Evolutionary conservation across 2,113 vertebrate genomes (phyloP).

Genomic region (Thymallus thymallus): DNA sequence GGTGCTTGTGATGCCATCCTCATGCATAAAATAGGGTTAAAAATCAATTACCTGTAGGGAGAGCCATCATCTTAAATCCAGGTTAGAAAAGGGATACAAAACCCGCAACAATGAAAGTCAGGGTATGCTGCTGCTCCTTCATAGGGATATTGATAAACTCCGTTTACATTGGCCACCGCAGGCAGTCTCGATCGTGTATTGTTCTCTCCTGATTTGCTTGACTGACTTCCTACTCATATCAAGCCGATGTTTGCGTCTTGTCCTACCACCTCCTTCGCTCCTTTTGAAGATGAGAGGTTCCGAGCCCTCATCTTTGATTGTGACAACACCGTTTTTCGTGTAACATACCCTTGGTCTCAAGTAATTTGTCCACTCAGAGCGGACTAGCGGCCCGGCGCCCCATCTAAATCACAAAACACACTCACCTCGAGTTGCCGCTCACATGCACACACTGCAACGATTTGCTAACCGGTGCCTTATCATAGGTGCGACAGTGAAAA

Average conservation of each 20-base stretch:
- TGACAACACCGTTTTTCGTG: not conserved
- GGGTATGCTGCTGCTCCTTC: slow-evolving; percentile 1
- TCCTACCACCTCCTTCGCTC: not conserved
- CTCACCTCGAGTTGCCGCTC: slow-evolving; percentile 10
- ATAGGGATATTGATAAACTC: not conserved
- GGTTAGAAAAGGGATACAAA: slow-evolving; percentile 7
- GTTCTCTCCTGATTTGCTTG: not conserved
- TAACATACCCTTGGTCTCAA: not conserved
- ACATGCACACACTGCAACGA: not conserved
- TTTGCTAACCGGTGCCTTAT: not conserved
- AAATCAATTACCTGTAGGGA: slow-evolving; percentile 6
- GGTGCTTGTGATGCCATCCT: not conserved
- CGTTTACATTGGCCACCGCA: slow-evolving; percentile 1
- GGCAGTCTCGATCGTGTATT: not conserved
- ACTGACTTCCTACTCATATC: not conserved
- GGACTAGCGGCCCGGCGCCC: not conserved
- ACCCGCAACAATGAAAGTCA: slow-evolving; percentile 11
- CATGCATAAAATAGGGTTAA: not conserved
- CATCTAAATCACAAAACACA: not conserved
- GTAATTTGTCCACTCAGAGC: slow-evolving; percentile 7
- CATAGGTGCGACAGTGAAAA: not conserved
- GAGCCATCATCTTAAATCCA: slow-evolving; percentile 65
- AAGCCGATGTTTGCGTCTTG: not conserved
- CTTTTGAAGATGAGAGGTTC: not conserved
- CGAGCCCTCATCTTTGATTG: not conserved